phyloP scores from a whole-genome alignment of 1,140 invertebrate species.

The Cheumatopsyche charites region DNA sequence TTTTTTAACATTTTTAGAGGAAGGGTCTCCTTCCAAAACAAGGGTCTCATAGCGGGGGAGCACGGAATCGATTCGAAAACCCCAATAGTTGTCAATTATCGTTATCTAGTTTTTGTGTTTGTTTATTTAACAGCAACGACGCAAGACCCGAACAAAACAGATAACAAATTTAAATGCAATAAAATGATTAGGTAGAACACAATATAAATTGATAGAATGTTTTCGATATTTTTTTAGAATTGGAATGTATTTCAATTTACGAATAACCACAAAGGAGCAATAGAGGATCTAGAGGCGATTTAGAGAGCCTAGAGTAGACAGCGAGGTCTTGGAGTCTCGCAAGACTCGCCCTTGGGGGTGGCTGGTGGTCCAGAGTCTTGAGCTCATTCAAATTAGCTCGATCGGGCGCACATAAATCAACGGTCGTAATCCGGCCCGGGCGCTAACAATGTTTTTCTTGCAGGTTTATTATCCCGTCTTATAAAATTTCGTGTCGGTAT shows the following conservation, averaged over 20 bases:
- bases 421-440: slow-evolving; percentile 46
- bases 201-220: no score
- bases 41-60: slow-evolving; percentile 30
- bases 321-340: no score
- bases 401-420: slow-evolving; percentile 47
- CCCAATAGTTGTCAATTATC: slow-evolving; percentile 3
- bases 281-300: no score
- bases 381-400: slow-evolving; percentile 46
- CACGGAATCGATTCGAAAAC: neutral
- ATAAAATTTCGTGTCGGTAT: slow-evolving; percentile 49
- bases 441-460: slow-evolving; percentile 48
- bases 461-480: slow-evolving; percentile 49
- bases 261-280: no score
- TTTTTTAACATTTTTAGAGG: slow-evolving; percentile 3
- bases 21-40: neutral
- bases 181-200: no score
- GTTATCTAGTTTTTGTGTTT: neutral
- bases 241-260: no score
- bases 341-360: no score
- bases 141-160: neutral
- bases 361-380: slow-evolving; percentile 1
- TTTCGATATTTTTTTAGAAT: no score
- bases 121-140: neutral
- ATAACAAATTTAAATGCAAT: no score
- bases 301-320: no score